Conservation (phyloP, 2,113 vertebrate genomes). For the Tragelaphus strepsiceros region DNA sequence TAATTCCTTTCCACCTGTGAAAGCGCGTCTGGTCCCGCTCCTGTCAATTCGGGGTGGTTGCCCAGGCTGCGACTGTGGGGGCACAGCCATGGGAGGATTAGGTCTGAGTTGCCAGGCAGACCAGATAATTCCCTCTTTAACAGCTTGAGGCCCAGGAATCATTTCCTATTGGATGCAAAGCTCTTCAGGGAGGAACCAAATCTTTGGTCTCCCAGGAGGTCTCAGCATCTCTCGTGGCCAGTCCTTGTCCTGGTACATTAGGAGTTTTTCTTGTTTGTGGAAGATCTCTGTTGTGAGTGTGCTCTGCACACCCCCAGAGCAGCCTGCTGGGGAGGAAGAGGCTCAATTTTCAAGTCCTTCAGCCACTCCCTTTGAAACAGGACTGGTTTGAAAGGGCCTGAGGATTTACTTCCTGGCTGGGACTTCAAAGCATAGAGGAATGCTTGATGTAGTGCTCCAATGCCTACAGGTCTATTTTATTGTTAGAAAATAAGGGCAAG, state of each 20-base stretch:
- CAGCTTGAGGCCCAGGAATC: background rate
- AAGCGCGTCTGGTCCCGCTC: background rate
- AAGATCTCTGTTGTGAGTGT: background rate
- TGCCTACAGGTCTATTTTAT: slow-evolving; percentile 70
- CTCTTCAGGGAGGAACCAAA: background rate
- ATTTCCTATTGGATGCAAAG: slow-evolving; percentile 57
- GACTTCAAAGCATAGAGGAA: slow-evolving; percentile 76
- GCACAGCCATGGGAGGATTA: slow-evolving; percentile 29
- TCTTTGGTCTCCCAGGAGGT: background rate
- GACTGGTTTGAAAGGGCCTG: slow-evolving; percentile 60
- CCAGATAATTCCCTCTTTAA: slow-evolving; percentile 17
- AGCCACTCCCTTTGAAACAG: slow-evolving; percentile 65
- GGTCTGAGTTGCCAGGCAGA: slow-evolving; percentile 39
- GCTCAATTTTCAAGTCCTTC: slow-evolving; percentile 65
- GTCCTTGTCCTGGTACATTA: background rate
- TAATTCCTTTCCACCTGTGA: slow-evolving; percentile 46
- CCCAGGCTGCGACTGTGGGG: background rate
- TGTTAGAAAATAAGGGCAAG: slow-evolving; percentile 73
- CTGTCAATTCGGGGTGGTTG: slow-evolving; percentile 20
- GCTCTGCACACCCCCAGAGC: slow-evolving; percentile 41
- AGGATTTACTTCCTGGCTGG: slow-evolving; percentile 75
- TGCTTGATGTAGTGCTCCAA: slow-evolving; percentile 49
- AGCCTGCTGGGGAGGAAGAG: slow-evolving; percentile 55
- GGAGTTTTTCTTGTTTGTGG: background rate
- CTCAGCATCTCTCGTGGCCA: background rate